Evolutionary conservation across 1,140 invertebrate species (phyloP), one percentile per base, ranked within the genome.

Genomic region (Apis dorsata): DNA sequence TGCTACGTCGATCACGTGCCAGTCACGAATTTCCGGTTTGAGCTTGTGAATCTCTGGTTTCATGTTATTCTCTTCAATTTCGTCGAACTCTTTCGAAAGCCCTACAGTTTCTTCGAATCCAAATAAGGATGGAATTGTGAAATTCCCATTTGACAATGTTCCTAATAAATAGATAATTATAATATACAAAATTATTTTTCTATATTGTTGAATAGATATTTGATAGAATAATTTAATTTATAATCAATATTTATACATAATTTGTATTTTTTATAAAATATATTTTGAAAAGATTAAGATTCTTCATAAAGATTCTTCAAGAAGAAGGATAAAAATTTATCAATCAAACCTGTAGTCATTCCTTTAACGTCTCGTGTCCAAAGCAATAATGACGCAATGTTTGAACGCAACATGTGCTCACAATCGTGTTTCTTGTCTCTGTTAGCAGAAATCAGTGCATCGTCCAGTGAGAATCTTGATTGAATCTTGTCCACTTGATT

Each of bases 261-360:
- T 4, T 44, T 44, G 34, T 44, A 44, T 44, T 44, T 0, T 34
- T 0, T 44, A 44, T 7, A 44, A 24, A 44, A 7, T 44, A 44
- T 44, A 44, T 44, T 44, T 44, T 44, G 34, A 44, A 44, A 44
- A 44, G 2, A 24, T 24, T 44, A 44, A 44, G 34, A 44, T 4
- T 44, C 4, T 44, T 44, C 34, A 44, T 44, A 44, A 3, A n/a
- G n/a, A n/a, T n/a, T n/a, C n/a, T n/a, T n/a, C n/a, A 44, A 4
- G 34, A 44, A 44, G 4, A 44, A 44, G 2, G 34, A 44, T 44
- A 44, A 44, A 44, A 44, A 44, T 44, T 44, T 44, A 44, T 44
- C 5, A 44, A 12, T 0, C 13, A 19, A 28, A 92, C 91, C 88
- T 72, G 74, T 92, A 0, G 85, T 79, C 90, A 91, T 93, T 71